Conservation (phyloP, 1,140 invertebrate genomes). For the Gryllus bimaculatus region DNA sequence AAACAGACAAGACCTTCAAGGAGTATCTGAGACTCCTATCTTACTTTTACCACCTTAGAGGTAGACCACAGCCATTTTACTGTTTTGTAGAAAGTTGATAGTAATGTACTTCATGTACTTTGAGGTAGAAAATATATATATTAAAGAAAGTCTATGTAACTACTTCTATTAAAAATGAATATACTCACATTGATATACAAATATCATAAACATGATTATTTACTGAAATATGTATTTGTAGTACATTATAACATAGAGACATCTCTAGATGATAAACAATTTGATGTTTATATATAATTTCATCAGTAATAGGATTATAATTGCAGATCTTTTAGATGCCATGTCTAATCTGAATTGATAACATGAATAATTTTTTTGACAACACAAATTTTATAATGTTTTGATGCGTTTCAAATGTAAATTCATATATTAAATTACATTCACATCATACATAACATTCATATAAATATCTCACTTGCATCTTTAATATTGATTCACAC, state of each 20-base stretch:
- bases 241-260: neutral
- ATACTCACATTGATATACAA: neutral
- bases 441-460: neutral
- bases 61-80: conserved; percentile 1
- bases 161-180: neutral
- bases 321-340: neutral
- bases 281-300: neutral
- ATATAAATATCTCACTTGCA: neutral
- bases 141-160: neutral
- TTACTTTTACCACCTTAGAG: neutral
- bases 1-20: neutral
- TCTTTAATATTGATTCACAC: neutral
- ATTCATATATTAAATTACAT: neutral
- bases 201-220: neutral
- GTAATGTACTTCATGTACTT: neutral
- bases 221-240: neutral
- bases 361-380: neutral
- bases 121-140: conserved; percentile 2
- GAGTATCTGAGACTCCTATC: neutral
- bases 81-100: neutral
- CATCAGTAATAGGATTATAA: neutral
- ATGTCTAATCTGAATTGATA: no score
- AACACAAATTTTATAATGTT: neutral
- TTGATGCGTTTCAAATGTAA: neutral
- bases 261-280: neutral